phyloP scores from a whole-genome alignment of 2,113 vertebrate genomes.

The Camelus dromedarius region DNA sequence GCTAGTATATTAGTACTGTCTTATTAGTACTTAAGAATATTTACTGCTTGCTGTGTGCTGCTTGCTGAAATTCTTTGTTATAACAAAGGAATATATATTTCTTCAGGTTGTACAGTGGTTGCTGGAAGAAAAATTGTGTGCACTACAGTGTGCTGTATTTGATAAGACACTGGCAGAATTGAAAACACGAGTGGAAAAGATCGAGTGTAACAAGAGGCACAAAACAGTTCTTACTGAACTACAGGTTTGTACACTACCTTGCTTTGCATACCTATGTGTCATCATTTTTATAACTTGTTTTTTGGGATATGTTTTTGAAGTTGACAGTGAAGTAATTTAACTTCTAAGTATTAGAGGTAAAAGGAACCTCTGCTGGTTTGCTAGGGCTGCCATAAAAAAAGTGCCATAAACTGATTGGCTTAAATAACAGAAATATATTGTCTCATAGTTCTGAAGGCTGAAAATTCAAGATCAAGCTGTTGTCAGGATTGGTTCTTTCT shows the following conservation, averaged over 20 bases:
- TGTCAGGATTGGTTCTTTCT: background rate
- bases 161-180: conserved; percentile 94
- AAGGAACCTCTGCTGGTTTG: background rate
- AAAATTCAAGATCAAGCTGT: background rate
- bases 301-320: background rate
- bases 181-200: conserved; percentile 95
- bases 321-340: conserved; percentile 20
- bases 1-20: background rate
- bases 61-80: conserved; percentile 27
- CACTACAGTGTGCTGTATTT: conserved; percentile 92
- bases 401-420: background rate
- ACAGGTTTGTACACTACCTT: conserved; percentile 88
- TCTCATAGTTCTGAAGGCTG: background rate
- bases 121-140: conserved; percentile 93
- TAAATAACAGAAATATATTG: background rate
- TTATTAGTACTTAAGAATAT: background rate
- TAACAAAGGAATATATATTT: conserved; percentile 57
- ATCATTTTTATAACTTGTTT: conserved; percentile 50
- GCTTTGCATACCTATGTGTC: background rate
- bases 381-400: background rate
- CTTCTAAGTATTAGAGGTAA: conserved; percentile 14
- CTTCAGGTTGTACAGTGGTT: conserved; percentile 94
- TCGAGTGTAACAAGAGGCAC: conserved; percentile 95
- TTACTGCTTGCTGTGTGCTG: background rate
- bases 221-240: conserved; percentile 93